Evolutionary conservation across 2,113 vertebrate genomes (phyloP).

Genomic region (Zosterops lateralis): DNA sequence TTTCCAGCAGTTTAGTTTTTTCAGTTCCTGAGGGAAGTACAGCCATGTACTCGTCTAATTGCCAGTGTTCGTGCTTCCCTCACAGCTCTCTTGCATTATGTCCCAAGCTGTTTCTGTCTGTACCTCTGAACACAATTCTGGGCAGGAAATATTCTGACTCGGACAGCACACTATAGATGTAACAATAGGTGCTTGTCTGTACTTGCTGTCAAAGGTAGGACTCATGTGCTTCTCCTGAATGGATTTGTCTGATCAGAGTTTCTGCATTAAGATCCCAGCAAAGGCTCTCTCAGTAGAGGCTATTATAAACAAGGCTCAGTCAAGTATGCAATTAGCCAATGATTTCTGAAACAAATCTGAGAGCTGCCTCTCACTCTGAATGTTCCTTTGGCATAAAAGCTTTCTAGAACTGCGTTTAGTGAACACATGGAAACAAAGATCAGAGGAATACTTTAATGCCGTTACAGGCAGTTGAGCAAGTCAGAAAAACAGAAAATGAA

Average conservation of each 20-base stretch:
- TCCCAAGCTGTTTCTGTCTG: accelerated
- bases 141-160: background rate
- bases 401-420: constrained; percentile 34
- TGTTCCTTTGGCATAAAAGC: constrained; percentile 10
- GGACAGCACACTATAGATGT: background rate
- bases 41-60: background rate
- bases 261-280: background rate
- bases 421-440: constrained; percentile 62
- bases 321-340: background rate
- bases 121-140: background rate
- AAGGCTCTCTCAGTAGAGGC: background rate
- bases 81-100: background rate
- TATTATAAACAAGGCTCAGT: background rate
- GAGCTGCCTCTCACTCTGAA: constrained; percentile 35
- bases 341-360: constrained; percentile 9
- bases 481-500: constrained; percentile 72
- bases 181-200: background rate
- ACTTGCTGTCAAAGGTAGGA: background rate
- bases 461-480: constrained; percentile 65
- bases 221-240: background rate
- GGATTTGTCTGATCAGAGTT: background rate
- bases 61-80: background rate
- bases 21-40: background rate
- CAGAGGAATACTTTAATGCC: constrained; percentile 61
- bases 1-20: background rate